A percentile compares a stretch with the other conserved stretches of the same genome.
Evolutionary conservation across 2,797 vertebrate genomes (phyloP).

Genomic region (Notamacropus eugenii): DNA sequence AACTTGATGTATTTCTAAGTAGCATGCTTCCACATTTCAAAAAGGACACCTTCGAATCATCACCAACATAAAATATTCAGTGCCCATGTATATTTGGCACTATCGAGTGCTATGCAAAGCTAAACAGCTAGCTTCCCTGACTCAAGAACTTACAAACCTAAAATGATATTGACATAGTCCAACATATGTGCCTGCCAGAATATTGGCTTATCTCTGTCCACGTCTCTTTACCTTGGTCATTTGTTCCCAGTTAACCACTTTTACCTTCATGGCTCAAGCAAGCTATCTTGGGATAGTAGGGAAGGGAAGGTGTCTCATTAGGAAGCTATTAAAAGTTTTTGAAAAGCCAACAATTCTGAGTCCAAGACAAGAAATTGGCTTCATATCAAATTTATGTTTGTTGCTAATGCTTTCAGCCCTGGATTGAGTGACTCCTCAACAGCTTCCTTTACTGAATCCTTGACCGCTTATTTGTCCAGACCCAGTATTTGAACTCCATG

Average conservation of each 20-base stretch:
- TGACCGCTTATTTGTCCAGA: background rate
- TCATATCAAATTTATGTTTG: background rate
- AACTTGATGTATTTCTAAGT: background rate
- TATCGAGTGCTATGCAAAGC: background rate
- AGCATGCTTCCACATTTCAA: background rate
- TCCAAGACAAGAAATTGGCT: background rate
- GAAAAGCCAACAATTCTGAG: background rate
- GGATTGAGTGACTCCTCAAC: background rate
- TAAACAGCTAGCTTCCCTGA: background rate
- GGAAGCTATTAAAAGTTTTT: constrained; percentile 33
- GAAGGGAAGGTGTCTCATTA: background rate
- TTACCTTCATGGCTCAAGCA: background rate
- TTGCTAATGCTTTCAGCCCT: constrained; percentile 12
- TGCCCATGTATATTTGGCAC: background rate
- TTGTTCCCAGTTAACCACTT: background rate
- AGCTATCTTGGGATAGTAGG: background rate
- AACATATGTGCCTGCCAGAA: background rate
- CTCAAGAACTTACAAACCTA: background rate
- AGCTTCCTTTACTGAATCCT: constrained; percentile 46
- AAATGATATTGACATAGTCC: background rate
- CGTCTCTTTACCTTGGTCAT: background rate
- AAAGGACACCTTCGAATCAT: background rate
- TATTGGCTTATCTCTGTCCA: background rate
- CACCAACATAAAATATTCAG: constrained; percentile 4
- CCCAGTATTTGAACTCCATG: background rate